Base-by-base conservation (phyloP, 2,113 vertebrate genomes). In the Mirounga angustirostris region DNA sequence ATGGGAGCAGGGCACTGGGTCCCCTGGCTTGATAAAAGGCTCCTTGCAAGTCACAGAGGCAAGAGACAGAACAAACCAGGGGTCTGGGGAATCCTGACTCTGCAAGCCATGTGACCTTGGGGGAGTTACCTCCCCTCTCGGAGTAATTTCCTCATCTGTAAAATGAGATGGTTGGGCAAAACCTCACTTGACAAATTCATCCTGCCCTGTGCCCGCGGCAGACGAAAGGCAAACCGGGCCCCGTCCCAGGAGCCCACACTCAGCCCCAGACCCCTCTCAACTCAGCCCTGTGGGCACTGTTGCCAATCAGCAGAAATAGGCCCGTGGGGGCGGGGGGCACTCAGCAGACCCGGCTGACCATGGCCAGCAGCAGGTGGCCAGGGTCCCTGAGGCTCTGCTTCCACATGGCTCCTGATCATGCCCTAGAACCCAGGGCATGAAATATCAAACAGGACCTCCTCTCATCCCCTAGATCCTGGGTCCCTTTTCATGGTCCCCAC, bases 401-500 rank as follows among this genome's bases (percentile, higher is more conserved):
- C 86, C 28, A 40, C 0, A 10, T 24, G 22, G 59, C 43, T 36
- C 59, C 59, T 19, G 7, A 30, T 18, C 43, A 14, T 5, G n/a
- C 21, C 63, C 52, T 14, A 63, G 33, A 9, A 58, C 7, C 18
- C 46, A 76, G 22, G 61, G 43, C 14, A 3, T 18, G 30, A 40
- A 33, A n/a, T 14, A 7, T 10, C 69, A 79, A 1, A 15, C 18
- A 79, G 54, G 67, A n/a, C 36, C 22, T 67, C 7, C 1, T 40
- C 13, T 22, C 22, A 6, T 7, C 3, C 18, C 58, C 33, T 0
- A 0, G 46, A 56, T 26, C 30, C 2, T 28, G 36, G 11, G 14
- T 0, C 36, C 10, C 50, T 58, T 50, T 85, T 28, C 19, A 26
- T 8, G 15, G 19, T 30, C 50, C 36, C 74, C 40, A 36, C 26